Conservation (phyloP, 2,113 vertebrate genomes). For the Ceyx melanurus region DNA sequence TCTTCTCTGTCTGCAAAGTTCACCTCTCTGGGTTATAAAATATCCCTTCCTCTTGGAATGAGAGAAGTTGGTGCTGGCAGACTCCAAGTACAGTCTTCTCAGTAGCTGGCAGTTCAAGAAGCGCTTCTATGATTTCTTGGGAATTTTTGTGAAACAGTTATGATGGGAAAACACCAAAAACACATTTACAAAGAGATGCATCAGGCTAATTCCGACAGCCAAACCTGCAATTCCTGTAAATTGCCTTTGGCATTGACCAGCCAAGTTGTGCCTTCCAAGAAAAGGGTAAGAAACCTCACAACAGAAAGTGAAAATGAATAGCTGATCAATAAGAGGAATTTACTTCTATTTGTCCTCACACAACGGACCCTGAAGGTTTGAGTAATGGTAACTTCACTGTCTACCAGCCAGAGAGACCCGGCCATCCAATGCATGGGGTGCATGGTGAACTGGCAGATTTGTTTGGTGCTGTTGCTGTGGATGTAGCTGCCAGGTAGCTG, state of each 20-base stretch:
- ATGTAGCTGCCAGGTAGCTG: neutral
- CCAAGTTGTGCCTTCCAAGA: neutral
- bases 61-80: neutral
- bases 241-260: neutral
- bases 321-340: neutral
- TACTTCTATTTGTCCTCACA: neutral
- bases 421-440: too few species aligned
- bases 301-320: neutral
- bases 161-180: neutral
- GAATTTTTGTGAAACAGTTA: neutral
- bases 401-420: neutral
- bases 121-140: neutral
- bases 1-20: neutral
- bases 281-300: neutral
- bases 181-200: accelerated
- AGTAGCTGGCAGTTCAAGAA: neutral
- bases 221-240: neutral
- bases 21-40: neutral
- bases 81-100: neutral
- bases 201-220: neutral
- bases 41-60: neutral
- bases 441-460: neutral
- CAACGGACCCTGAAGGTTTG: neutral
- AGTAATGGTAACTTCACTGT: neutral
- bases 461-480: neutral